Conservation (phyloP, 2,797 vertebrate species). For the Okamejei kenojei region DNA sequence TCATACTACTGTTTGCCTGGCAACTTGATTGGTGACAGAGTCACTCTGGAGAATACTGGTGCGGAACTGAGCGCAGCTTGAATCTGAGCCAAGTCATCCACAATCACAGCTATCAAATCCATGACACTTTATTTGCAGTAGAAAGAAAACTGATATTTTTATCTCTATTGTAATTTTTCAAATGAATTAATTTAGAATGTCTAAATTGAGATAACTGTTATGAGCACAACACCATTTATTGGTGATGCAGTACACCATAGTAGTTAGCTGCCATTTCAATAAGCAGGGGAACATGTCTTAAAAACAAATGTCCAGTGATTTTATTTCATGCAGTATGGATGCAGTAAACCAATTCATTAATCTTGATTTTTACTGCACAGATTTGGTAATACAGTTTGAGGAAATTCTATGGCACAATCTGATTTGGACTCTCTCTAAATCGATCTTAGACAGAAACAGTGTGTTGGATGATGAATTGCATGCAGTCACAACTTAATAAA, state of each 20-base stretch:
- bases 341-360: neutral
- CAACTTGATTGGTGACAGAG: neutral
- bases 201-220: neutral
- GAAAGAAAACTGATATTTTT: neutral
- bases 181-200: neutral
- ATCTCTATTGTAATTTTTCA: neutral
- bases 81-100: neutral
- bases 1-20: neutral
- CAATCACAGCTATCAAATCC: slow-evolving; percentile 9
- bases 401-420: neutral
- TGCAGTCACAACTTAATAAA: neutral
- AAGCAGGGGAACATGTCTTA: neutral
- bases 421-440: neutral
- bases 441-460: neutral
- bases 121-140: neutral
- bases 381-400: neutral
- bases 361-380: neutral
- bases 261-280: neutral
- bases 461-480: neutral
- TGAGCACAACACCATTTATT: neutral
- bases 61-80: neutral
- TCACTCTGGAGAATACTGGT: neutral
- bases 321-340: neutral
- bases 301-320: neutral
- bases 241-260: neutral